Percentiles rank a stretch among this genome's conserved stretches.
These are phyloP conservation scores for Cebus imitator DNA, from an alignment of 2,113 vertebrate genomes.

Conservation along the genomic window DNA sequence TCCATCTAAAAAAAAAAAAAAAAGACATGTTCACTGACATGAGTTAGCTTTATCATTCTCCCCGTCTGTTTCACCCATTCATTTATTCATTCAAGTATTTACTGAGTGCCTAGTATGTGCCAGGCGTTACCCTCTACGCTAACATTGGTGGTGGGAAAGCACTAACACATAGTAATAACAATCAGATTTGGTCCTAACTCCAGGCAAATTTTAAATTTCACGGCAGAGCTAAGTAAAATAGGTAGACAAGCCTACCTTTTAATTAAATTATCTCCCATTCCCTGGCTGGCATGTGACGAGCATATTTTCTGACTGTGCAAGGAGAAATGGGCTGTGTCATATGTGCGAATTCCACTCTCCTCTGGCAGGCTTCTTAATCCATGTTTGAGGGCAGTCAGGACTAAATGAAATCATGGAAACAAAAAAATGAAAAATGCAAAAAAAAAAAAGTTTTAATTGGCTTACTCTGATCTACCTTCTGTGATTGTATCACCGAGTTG, in stretches of 20 bases:
- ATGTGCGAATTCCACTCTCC: neutral
- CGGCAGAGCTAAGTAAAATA: neutral
- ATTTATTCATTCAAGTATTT: neutral
- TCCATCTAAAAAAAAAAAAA: too few relatives aligned
- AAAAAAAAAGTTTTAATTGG: conserved; percentile 65
- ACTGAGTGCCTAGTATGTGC: neutral
- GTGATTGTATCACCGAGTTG: conserved; percentile 68
- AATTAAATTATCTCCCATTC: neutral
- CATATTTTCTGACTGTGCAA: neutral
- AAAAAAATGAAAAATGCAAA: conserved; percentile 54
- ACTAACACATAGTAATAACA: neutral
- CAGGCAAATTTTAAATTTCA: neutral
- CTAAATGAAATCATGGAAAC: conserved; percentile 67
- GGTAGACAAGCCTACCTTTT: neutral
- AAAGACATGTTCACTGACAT: neutral
- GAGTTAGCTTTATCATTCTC: neutral
- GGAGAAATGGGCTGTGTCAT: neutral
- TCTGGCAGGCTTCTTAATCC: conserved; percentile 31
- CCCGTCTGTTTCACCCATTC: neutral
- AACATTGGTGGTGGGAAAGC: too few relatives aligned
- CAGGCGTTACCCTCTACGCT: neutral
- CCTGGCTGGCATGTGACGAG: rapidly evolving
- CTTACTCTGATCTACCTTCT: conserved; percentile 76
- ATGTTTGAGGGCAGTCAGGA: conserved; percentile 62
- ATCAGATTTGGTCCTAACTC: neutral